Evolutionary conservation across 2,797 vertebrate genomes (phyloP).

Genomic region (Moxostoma hubbsi): DNA sequence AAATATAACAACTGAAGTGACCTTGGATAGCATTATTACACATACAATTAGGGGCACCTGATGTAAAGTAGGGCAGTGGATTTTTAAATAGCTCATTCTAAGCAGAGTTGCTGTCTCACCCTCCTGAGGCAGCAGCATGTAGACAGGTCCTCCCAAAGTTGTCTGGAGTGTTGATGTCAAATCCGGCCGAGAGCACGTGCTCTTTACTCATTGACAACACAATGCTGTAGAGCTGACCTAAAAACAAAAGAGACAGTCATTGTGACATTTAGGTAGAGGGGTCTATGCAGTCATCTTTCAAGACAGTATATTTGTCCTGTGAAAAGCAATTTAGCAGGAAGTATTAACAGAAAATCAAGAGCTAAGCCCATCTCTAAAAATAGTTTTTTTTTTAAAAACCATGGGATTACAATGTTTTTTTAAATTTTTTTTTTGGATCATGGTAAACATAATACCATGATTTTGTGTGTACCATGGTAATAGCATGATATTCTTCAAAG

Average conservation of each 20-base stretch:
- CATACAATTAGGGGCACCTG: not conserved
- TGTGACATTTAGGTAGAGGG: not conserved
- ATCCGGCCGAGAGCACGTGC: slow-evolving; percentile 97
- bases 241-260: not conserved
- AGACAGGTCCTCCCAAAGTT: slow-evolving; percentile 98
- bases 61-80: slow-evolving; percentile 9
- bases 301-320: too few relatives aligned
- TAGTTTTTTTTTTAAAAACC: too few relatives aligned
- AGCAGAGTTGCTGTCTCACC: slow-evolving; percentile 75
- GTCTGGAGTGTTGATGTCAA: slow-evolving; percentile 98
- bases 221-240: slow-evolving; percentile 99
- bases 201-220: slow-evolving; percentile 99
- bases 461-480: too few relatives aligned
- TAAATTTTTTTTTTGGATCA: too few relatives aligned
- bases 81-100: slow-evolving; percentile 30
- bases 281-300: not conserved
- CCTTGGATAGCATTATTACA: slow-evolving; percentile 8
- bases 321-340: too few relatives aligned
- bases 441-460: too few relatives aligned
- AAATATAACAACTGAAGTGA: not conserved
- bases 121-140: slow-evolving; percentile 99
- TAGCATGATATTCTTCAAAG: too few relatives aligned
- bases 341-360: too few relatives aligned
- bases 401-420: too few relatives aligned
- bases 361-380: too few relatives aligned